phyloP scores from a whole-genome alignment of 1,140 invertebrate genomes.

The Coptotermes formosanus region DNA sequence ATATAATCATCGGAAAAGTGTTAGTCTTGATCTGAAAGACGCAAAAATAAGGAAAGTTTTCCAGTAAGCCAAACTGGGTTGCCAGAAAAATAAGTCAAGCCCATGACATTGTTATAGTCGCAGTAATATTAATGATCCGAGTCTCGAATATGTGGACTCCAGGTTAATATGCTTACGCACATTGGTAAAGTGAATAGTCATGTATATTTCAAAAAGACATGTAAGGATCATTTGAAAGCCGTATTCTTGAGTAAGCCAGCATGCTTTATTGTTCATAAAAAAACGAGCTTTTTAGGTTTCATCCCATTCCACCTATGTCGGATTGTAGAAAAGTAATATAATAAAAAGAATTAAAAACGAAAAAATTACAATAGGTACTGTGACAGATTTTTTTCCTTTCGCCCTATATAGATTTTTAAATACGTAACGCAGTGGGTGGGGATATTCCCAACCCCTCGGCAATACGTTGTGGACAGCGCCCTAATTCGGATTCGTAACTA shows the following conservation, averaged over 20 bases:
- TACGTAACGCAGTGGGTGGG: not conserved
- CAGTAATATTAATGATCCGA: not conserved
- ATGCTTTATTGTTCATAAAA: not conserved
- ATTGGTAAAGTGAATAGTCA: not conserved
- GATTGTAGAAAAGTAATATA: not conserved
- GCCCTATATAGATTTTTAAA: not conserved
- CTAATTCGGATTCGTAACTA: slow-evolving; percentile 16
- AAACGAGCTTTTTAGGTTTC: not conserved
- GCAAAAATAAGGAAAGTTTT: too few relatives aligned
- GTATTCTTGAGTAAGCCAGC: not conserved
- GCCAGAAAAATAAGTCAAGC: too few relatives aligned
- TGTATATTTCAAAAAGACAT: not conserved
- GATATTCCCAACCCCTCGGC: not conserved
- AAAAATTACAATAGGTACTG: not conserved
- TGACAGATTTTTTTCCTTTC: not conserved
- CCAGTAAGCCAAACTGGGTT: too few relatives aligned
- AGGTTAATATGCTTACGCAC: not conserved
- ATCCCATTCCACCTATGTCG: not conserved
- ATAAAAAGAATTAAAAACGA: not conserved
- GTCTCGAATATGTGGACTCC: not conserved
- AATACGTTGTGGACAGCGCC: not conserved
- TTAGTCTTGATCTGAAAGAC: too few relatives aligned
- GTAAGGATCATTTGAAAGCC: not conserved
- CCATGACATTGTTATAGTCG: too few relatives aligned
- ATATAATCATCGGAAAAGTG: too few relatives aligned